Conservation (phyloP, 2,888 invertebrate genomes). For the Agelastica alni region DNA sequence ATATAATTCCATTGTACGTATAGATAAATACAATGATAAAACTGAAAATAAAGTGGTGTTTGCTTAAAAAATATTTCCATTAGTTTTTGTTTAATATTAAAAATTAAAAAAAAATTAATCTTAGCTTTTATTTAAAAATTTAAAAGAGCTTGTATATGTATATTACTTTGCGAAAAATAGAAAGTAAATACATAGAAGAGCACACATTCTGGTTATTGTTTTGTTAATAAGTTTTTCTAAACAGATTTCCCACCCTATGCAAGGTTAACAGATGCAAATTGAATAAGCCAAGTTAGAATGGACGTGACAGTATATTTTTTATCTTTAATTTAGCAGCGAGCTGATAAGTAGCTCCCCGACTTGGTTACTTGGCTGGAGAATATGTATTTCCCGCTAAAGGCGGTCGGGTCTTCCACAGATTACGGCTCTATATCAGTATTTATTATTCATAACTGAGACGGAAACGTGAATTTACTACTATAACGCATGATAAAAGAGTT, state of each 20-base stretch:
- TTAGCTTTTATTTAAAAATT: too few relatives aligned
- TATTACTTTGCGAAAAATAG: too few relatives aligned
- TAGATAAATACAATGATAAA: too few relatives aligned
- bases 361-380: slow-evolving; percentile 45
- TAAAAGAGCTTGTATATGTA: too few relatives aligned
- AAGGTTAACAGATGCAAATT: slow-evolving; percentile 52
- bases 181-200: too few relatives aligned
- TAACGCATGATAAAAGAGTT: slow-evolving; percentile 54
- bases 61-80: too few relatives aligned
- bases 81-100: too few relatives aligned
- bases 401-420: slow-evolving; percentile 47
- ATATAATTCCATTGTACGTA: too few relatives aligned
- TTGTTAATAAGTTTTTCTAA: too few relatives aligned
- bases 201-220: too few relatives aligned
- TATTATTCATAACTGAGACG: slow-evolving; percentile 56
- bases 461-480: slow-evolving; percentile 55
- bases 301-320: slow-evolving; percentile 58
- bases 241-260: slow-evolving; percentile 1
- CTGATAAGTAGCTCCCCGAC: slow-evolving; percentile 54
- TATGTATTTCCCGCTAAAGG: slow-evolving; percentile 52
- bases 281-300: slow-evolving; percentile 56
- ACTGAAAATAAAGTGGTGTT: too few relatives aligned
- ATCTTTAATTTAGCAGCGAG: slow-evolving; percentile 57
- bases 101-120: too few relatives aligned
- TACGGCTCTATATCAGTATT: slow-evolving; percentile 56